These are phyloP conservation scores for Australoheros scitulus DNA, from an alignment of 2,113 vertebrate species.

Conservation along the genomic window DNA sequence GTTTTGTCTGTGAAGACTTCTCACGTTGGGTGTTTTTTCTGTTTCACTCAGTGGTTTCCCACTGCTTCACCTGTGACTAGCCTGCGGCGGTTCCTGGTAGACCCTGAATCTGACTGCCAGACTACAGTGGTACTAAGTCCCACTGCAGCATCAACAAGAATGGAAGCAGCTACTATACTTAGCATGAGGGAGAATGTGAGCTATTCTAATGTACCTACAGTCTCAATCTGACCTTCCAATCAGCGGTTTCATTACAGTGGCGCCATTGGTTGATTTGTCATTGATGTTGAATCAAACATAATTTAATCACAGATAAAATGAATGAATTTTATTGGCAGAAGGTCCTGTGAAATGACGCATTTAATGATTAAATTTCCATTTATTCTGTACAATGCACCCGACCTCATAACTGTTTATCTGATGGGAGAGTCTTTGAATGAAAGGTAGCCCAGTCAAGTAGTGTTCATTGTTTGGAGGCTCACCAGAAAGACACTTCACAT, in stretches of 20 bases:
- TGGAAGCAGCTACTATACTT: slow-evolving; percentile 30
- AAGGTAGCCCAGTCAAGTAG: neutral
- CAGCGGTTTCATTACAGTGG: slow-evolving; percentile 12
- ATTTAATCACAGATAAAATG: neutral
- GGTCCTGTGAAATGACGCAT: neutral
- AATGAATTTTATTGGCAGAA: neutral
- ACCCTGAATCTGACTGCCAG: neutral
- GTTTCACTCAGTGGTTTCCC: slow-evolving; percentile 35
- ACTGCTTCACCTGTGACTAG: slow-evolving; percentile 19
- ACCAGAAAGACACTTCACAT: neutral
- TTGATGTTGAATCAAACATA: neutral
- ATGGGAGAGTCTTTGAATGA: neutral
- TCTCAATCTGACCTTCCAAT: slow-evolving; percentile 22
- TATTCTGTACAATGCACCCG: neutral
- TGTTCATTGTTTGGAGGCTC: neutral
- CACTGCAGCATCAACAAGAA: neutral
- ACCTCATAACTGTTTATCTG: neutral
- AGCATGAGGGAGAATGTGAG: slow-evolving; percentile 49
- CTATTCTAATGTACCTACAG: slow-evolving; percentile 40
- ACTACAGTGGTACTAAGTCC: slow-evolving; percentile 1
- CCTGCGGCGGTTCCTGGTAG: slow-evolving; percentile 16
- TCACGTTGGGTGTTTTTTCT: neutral
- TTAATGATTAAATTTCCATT: slow-evolving; percentile 2
- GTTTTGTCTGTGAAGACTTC: neutral
- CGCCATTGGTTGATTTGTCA: neutral